phyloP scores from a whole-genome alignment of 2,888 invertebrate genomes.

The Steinernema carpocapsae region DNA sequence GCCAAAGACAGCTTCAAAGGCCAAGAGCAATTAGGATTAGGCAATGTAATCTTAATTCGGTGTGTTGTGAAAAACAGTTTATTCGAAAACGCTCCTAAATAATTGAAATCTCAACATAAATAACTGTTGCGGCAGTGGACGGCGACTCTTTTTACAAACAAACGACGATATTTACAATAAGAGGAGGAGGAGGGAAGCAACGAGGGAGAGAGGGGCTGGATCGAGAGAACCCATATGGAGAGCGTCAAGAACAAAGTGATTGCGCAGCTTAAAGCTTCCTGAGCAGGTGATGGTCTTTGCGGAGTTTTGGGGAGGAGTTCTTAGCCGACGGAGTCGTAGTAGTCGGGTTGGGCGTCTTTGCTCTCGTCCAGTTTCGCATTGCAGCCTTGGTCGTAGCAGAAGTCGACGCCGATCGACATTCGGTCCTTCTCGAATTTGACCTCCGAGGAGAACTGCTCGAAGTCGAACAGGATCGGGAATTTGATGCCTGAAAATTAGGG shows the following conservation, averaged over 20 bases:
- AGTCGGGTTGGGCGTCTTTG: conserved; percentile 62
- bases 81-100: conserved; percentile 26
- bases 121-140: conserved; percentile 1
- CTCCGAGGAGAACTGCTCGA: conserved; percentile 59
- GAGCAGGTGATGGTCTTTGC: conserved; percentile 29
- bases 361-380: conserved; percentile 51
- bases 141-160: conserved; percentile 35
- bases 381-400: conserved; percentile 65
- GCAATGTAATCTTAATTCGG: too few relatives aligned
- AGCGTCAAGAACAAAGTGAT: conserved; percentile 30
- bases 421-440: conserved; percentile 63
- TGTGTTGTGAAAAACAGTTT: not conserved
- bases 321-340: conserved; percentile 62
- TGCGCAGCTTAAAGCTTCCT: conserved; percentile 35
- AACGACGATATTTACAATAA: conserved; percentile 25
- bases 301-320: conserved; percentile 11
- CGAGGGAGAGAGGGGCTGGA: not conserved
- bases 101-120: conserved; percentile 13
- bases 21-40: too few relatives aligned
- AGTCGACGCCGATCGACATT: conserved; percentile 62
- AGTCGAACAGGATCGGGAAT: conserved; percentile 66
- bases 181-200: not conserved
- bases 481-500: conserved; percentile 60
- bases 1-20: too few relatives aligned
- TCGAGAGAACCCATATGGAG: conserved; percentile 21